Conservation (phyloP, 2,888 invertebrate species). For the Cremastobaeus sp. region DNA sequence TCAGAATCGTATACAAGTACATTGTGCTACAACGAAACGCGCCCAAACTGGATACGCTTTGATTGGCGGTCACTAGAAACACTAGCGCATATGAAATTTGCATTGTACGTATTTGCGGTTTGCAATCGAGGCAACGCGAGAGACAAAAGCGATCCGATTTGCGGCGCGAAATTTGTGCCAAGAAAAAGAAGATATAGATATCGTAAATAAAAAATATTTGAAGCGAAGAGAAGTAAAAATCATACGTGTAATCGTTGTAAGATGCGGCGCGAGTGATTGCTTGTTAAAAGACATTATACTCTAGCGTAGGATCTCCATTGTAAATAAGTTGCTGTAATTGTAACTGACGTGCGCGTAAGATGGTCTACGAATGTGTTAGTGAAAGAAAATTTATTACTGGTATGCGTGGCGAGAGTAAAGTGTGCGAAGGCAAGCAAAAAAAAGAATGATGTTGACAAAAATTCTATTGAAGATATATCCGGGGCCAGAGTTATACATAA, state of each 20-base stretch:
- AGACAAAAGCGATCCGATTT: constrained; percentile 29
- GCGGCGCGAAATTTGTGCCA: constrained; percentile 68
- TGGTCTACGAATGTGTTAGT: neutral
- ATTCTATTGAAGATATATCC: constrained; percentile 70
- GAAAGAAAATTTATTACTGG: constrained; percentile 51
- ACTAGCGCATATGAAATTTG: too few species aligned
- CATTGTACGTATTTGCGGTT: too few species aligned
- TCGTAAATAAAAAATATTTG: constrained; percentile 58
- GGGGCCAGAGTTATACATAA: constrained; percentile 76
- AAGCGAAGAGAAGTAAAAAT: constrained; percentile 14
- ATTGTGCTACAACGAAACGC: constrained; percentile 54
- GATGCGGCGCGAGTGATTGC: constrained; percentile 44
- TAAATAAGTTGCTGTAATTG: constrained; percentile 64
- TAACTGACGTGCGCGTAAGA: constrained; percentile 23
- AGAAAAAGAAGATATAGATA: constrained; percentile 69
- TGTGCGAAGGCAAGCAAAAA: constrained; percentile 20
- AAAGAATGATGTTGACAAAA: constrained; percentile 47
- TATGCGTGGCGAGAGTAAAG: constrained; percentile 20
- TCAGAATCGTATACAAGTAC: constrained; percentile 44
- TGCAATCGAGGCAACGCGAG: constrained; percentile 2
- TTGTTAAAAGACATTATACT: constrained; percentile 64
- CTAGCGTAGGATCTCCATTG: constrained; percentile 64
- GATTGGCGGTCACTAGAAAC: too few species aligned
- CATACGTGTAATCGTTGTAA: constrained; percentile 40
- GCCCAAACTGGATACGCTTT: constrained; percentile 42